A percentile compares a stretch with the other conserved stretches of the same genome.
These are phyloP conservation scores for Carassius auratus DNA, from an alignment of 2,113 vertebrate genomes.

Conservation along the genomic window DNA sequence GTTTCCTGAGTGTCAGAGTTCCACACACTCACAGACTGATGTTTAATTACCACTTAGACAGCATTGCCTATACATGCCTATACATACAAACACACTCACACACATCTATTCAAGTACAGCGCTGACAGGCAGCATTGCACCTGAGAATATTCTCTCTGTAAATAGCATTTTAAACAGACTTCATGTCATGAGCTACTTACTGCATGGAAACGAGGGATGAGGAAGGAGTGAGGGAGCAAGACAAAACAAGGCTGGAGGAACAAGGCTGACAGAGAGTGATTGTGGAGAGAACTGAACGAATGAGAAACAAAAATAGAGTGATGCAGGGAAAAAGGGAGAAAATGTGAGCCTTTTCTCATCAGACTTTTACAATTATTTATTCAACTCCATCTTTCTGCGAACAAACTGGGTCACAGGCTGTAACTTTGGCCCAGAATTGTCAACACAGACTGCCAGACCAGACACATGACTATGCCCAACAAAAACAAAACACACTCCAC, in stretches of 20 bases:
- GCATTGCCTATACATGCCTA: background rate
- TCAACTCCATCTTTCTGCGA: no score
- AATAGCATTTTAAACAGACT: conserved; percentile 35
- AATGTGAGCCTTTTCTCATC: background rate
- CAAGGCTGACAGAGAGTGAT: conserved; percentile 11
- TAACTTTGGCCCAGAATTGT: no score
- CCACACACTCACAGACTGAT: conserved; percentile 9
- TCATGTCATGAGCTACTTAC: conserved; percentile 26
- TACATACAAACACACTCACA: background rate
- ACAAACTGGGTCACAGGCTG: no score
- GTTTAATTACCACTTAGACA: conserved; percentile 10
- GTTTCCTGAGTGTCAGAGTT: background rate
- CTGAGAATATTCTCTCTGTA: conserved; percentile 7
- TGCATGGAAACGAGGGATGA: background rate
- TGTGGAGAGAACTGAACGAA: background rate
- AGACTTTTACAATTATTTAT: background rate
- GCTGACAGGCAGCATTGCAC: conserved; percentile 2
- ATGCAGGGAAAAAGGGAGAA: background rate
- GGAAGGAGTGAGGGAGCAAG: conserved; percentile 22
- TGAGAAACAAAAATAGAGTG: conserved; percentile 7
- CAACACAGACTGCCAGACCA: no score
- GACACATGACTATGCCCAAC: background rate
- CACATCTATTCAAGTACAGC: background rate
- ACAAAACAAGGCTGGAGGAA: conserved; percentile 21
- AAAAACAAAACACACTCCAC: conserved; percentile 24